These are phyloP conservation scores for Lophura nycthemera DNA, from an alignment of 2,113 vertebrate species.

Conservation along the genomic window DNA sequence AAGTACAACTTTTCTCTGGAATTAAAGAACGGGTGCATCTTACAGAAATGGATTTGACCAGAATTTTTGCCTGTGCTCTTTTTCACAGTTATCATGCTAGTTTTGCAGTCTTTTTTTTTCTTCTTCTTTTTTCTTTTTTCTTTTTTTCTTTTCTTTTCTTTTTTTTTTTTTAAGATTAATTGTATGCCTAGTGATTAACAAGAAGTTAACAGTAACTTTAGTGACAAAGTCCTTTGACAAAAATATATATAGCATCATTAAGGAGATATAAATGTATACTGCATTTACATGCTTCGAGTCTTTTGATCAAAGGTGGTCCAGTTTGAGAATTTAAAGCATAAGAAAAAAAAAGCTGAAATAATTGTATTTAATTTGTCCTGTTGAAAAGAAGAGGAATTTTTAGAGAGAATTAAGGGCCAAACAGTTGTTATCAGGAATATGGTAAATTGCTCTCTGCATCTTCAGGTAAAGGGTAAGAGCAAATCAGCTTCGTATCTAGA, in stretches of 20 bases:
- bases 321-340: not conserved
- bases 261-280: not conserved
- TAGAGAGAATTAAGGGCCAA: not conserved
- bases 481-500: not conserved
- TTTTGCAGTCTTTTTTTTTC: not conserved
- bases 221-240: not conserved
- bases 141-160: too few species aligned
- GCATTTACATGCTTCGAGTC: not conserved
- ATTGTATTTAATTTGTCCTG: not conserved
- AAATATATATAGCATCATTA: not conserved
- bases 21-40: not conserved
- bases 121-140: not conserved
- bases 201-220: not conserved
- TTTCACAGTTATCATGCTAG: not conserved
- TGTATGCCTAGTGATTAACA: not conserved
- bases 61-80: not conserved
- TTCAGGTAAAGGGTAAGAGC: not conserved
- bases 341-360: not conserved
- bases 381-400: not conserved
- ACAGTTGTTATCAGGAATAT: not conserved
- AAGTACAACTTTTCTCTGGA: not conserved
- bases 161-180: not conserved
- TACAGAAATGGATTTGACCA: not conserved
- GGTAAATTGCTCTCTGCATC: not conserved
- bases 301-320: not conserved